Evolutionary conservation across 2,888 invertebrate genomes (phyloP), one percentile per base, ranked within the genome.

Genomic region (Cataglyphis livida): DNA sequence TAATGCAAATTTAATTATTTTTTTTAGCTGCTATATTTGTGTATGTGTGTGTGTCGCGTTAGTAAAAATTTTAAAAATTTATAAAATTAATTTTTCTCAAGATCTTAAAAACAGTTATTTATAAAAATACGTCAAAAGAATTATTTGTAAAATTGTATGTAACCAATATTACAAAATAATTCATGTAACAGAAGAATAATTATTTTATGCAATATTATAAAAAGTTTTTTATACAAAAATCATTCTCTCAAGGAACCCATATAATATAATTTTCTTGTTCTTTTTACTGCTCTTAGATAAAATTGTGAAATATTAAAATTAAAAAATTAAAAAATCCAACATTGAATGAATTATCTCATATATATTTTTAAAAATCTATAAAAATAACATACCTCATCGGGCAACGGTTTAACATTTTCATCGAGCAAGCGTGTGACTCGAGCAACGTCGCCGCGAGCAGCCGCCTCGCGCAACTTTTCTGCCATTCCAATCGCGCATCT

Each of bases 381-480:
- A 32, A 32, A 41, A 21, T 35, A 35, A 18, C 38, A 5, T 85
- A 95, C 95, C 92, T 95, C 94, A 84, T 95, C 95, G 32, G 94
- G 93, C 64, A 93, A 88, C 64, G 94, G 92, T 90, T 94, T 94
- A 81, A 93, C 92, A 84, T 94, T 94, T 81, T 94, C 94, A 86
- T 93, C 92, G 82, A 95, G 93, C 84, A 95, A 93, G 81, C 94
- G 93, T 76, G 93, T 92, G 83, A 95, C 94, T 90, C 93, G 92
- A 90, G 93, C 92, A 84, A 92, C 93, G 90, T 95, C 94, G 91
- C 95, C 95, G 91, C 94, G 93, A 88, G 94, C 94, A 91, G 94
- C 93, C 88, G 95, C 96, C 90, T 95, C 94, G 89, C 95, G 94
- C 91, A 95, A 92, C 93, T 94, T 94, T 92, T 94, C 95, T 92